phyloP scores from a whole-genome alignment of 2,113 vertebrate genomes.

The Cavia aperea region DNA sequence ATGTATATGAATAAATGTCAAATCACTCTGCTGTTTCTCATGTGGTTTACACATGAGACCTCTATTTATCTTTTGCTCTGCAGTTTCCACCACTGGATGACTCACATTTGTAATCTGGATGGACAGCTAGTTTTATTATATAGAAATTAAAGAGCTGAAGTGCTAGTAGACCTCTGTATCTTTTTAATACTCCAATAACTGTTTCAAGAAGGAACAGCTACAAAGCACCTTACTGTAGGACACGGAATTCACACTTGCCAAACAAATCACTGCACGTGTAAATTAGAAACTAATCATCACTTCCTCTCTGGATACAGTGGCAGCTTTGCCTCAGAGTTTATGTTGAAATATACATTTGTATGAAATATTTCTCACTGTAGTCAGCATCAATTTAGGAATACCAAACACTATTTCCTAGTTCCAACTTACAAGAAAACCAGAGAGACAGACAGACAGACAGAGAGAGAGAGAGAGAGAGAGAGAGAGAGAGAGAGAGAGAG shows the following conservation, averaged over 20 bases:
- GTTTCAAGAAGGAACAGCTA: constrained; percentile 35
- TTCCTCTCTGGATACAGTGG: constrained; percentile 47
- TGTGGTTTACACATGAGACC: neutral
- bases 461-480: too few species aligned
- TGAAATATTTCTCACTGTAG: constrained; percentile 63
- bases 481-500: neutral
- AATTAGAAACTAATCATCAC: constrained; percentile 65
- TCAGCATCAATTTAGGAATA: constrained; percentile 55
- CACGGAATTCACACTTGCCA: constrained; percentile 54
- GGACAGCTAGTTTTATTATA: constrained; percentile 31
- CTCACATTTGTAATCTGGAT: constrained; percentile 11
- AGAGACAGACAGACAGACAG: neutral
- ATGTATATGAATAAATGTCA: constrained; percentile 33
- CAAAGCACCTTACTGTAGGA: constrained; percentile 42
- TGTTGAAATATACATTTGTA: constrained; percentile 68
- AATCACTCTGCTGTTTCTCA: neutral
- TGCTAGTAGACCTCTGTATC: constrained; percentile 27
- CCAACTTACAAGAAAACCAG: constrained; percentile 37
- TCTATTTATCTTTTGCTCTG: constrained; percentile 33
- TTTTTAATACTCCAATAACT: constrained; percentile 41
- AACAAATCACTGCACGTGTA: constrained; percentile 59
- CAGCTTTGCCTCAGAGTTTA: constrained; percentile 58
- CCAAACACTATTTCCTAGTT: constrained; percentile 55
- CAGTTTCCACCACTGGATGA: neutral
- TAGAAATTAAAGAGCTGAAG: constrained; percentile 42